Evolutionary conservation across 2,113 vertebrate species (phyloP).

Genomic region (Catharus minimus): DNA sequence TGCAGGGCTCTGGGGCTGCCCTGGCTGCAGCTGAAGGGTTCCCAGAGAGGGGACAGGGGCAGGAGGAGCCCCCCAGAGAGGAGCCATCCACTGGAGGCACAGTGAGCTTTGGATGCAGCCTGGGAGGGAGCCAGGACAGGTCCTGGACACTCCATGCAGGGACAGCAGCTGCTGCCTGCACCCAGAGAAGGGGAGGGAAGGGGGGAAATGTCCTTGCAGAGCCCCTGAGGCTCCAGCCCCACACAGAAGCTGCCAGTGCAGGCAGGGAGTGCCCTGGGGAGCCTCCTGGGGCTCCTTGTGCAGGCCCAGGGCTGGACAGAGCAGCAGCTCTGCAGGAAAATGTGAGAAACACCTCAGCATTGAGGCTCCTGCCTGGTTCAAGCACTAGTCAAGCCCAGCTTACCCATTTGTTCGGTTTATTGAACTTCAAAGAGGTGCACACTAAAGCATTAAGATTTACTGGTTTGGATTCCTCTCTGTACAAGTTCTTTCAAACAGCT

Average conservation of each 20-base stretch:
- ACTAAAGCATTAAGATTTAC: constrained; percentile 65
- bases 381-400: constrained; percentile 36
- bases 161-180: background rate
- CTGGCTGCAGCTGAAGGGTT: background rate
- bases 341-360: background rate
- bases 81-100: fast-evolving
- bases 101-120: background rate
- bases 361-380: background rate
- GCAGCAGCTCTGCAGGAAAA: background rate
- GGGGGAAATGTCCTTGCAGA: background rate
- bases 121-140: background rate
- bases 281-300: background rate
- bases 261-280: background rate
- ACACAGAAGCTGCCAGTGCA: background rate
- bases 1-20: background rate
- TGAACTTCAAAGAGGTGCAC: constrained; percentile 74
- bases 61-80: background rate
- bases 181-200: background rate
- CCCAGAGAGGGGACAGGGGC: background rate
- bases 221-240: background rate
- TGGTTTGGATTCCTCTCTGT: constrained; percentile 58
- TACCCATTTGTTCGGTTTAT: constrained; percentile 66
- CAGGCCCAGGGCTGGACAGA: background rate
- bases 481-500: constrained; percentile 62
- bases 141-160: background rate